These are phyloP conservation scores for Drosophila pallidifrons DNA, from an alignment of 1,140 invertebrate genomes.

Conservation along the genomic window DNA sequence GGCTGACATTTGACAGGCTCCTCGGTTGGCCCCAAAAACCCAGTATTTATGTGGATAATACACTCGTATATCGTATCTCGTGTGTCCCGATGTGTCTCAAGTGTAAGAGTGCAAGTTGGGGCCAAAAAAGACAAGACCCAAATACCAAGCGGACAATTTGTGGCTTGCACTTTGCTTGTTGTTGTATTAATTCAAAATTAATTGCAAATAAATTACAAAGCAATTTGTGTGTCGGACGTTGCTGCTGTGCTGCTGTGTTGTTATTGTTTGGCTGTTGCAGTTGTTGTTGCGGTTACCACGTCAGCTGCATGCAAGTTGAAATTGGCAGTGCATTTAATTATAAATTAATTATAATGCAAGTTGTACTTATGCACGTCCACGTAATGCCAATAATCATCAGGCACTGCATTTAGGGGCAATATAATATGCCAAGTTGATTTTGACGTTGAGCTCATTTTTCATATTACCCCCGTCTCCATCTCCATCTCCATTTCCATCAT, in stretches of 20 bases:
- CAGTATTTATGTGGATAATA: constrained; percentile 44
- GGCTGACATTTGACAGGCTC: constrained; percentile 50
- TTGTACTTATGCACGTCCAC: constrained; percentile 72
- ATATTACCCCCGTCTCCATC: constrained; percentile 4
- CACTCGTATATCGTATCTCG: neutral
- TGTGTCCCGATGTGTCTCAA: constrained; percentile 19
- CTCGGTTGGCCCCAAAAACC: constrained; percentile 24
- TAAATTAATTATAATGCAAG: constrained; percentile 82
- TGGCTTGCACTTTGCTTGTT: constrained; percentile 39
- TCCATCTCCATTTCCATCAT: neutral
- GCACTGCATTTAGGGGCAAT: constrained; percentile 45
- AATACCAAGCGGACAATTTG: constrained; percentile 67
- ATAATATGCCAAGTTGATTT: constrained; percentile 70
- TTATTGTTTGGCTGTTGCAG: constrained; percentile 12
- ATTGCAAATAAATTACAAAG: constrained; percentile 83
- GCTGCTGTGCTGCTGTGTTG: constrained; percentile 13
- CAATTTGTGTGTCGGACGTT: constrained; percentile 75
- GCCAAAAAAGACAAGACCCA: constrained; percentile 55
- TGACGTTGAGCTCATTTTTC: constrained; percentile 57
- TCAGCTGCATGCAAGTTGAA: constrained; percentile 80
- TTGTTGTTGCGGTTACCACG: constrained; percentile 41
- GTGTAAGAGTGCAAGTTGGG: constrained; percentile 41
- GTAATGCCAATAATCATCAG: constrained; percentile 80
- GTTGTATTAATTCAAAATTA: constrained; percentile 79
- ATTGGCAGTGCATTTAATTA: constrained; percentile 78